Evolutionary conservation across 2,888 invertebrate genomes (phyloP), one percentile per base, ranked within the genome.

Genomic region (Neria commutata): DNA sequence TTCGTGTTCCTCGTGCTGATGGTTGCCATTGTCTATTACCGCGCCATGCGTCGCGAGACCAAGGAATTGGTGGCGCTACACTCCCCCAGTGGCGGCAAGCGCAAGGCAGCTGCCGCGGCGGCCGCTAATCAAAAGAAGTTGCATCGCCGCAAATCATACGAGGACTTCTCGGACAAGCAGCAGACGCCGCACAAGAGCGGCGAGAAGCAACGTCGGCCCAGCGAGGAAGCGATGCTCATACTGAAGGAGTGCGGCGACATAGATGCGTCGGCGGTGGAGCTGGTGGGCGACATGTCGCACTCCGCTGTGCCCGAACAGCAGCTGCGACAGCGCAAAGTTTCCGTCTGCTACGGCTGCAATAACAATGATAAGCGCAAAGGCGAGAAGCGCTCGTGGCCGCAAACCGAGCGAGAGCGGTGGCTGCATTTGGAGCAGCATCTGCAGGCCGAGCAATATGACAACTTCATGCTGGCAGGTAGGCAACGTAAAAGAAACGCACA

Each of bases 171-270:
- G 78, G 84, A 71, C 17, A 71, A 66, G 26, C 64, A 69, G 23
- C 64, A 70, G 17, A 50, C 54, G 2, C 17, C 37, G 16, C 48
- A 14, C 23, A 67, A 68, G 3, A 54, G 29, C 19, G 29, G 37
- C 5, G 68, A 68, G 3, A 78, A 71, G 26, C 63, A 67, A 34
- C 85, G 88, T 25, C 83, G 93, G 50, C 91, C 92, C 0, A 92
- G 92, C 72, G 92, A 92, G 70, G 89, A 89, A 72, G 89, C 88
- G 0, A 81, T 89, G 73, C 84, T 87, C 66, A 85, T 86, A 55
- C 82, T 85, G 19, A 85, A 86, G 54, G 84, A 84, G 0, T 81
- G 81, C 8, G 81, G 82, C 3, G 81, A 80, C 8, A 40, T 59
- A 33, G 24, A 25, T 24, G 60, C 45, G 19, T 58, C 58, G 54